Base-by-base conservation (phyloP, 92 coral and sea anemone species). In the Hydrozoanthus gracilis region DNA sequence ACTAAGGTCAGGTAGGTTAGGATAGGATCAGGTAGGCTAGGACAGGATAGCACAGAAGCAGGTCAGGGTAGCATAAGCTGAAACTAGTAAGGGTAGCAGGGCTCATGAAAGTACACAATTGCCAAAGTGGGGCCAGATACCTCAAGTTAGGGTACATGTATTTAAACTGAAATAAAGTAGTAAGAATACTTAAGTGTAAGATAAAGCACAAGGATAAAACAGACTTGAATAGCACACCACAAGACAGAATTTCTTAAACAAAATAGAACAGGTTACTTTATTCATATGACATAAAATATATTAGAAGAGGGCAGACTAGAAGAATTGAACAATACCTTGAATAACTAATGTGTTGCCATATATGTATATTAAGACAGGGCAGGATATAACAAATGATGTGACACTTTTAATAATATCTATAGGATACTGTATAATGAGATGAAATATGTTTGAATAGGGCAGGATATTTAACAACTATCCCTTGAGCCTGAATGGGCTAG, bases 241-340 rank as follows among this genome's bases (percentile, higher is more conserved):
- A 71, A 68, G 48, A 83, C 83, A 77, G 69, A 18, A 66, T 68
- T 68, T 5, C 20, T 83, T 54, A 54, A 54, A 54, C 61, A 54
- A 54, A 54, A 54, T 54, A 54, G 61, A 3, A 54, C 61, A 54
- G 61, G 61, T 54, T 54, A 54, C 61, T 54, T 54, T 54, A 54
- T 54, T 54, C 1, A 1, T 54, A 1, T 3, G 61, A 54, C 61
- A 54, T 54, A 54, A 54, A 54, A 54, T 54, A n/a, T n/a, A n/a
- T 52, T 52, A 16, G 74, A 68, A 68, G 35, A 68, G 74, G 45
- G n/a, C 74, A 68, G 35, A 68, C 74, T 68, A 16, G 35, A 68
- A 68, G 8, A 68, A 52, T 52, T 52, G 60, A 52, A 52, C 60
- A 52, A 52, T 52, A 52, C 60, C 6, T 52, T 52, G 60, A 52